Evolutionary conservation across 2,888 invertebrate species (phyloP).

Genomic region (Rhaphigaster nebulosa): DNA sequence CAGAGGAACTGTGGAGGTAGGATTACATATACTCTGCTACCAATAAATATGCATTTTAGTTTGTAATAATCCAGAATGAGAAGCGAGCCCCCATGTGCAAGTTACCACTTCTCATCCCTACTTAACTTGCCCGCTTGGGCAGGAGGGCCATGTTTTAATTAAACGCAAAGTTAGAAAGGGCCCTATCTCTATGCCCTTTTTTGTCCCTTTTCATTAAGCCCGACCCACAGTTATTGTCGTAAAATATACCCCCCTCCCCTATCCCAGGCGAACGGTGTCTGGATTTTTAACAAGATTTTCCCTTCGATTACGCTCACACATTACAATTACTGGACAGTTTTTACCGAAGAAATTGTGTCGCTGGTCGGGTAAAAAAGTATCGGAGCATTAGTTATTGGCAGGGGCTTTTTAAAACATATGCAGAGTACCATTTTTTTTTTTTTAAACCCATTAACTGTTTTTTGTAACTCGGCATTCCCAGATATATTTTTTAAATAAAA

Average conservation of each 20-base stretch:
- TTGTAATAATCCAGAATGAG: neutral
- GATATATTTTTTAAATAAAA: too few relatives aligned
- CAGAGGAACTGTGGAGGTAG: too few relatives aligned
- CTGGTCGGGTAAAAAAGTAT: neutral
- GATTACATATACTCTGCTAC: neutral
- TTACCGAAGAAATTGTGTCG: neutral
- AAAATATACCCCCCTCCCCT: neutral
- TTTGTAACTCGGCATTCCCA: too few relatives aligned
- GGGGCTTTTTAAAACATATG: neutral
- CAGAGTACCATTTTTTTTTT: neutral
- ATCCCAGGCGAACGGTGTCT: neutral
- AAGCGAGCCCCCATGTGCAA: neutral
- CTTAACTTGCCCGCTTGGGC: neutral
- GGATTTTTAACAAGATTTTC: constrained; percentile 23
- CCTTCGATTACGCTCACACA: constrained; percentile 38
- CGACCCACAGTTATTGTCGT: constrained; percentile 10
- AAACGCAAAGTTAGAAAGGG: constrained; percentile 31
- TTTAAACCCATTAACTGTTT: neutral
- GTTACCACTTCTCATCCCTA: constrained; percentile 3
- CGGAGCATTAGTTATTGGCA: neutral
- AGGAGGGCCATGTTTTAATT: constrained; percentile 19
- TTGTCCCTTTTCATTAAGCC: constrained; percentile 48
- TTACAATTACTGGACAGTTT: constrained; percentile 29
- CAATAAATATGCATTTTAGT: constrained; percentile 24
- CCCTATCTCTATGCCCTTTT: constrained; percentile 10